phyloP scores from a whole-genome alignment of 2,888 invertebrate genomes.

The Margaritifera margaritifera region DNA sequence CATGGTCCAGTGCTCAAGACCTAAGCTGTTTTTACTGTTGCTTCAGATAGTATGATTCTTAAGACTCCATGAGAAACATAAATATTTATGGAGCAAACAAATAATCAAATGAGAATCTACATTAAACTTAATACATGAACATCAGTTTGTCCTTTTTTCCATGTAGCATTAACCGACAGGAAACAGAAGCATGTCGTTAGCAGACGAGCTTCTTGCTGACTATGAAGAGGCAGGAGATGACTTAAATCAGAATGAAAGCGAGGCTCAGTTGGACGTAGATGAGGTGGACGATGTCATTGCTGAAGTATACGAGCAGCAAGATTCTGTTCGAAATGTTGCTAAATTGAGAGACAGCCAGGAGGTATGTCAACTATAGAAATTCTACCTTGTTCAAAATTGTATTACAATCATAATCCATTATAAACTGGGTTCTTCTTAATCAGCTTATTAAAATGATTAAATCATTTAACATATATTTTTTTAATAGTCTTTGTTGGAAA shows the following conservation, averaged over 20 bases:
- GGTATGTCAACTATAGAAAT: slow-evolving; percentile 70
- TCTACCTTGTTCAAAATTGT: background rate
- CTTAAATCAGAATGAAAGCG: slow-evolving; percentile 52
- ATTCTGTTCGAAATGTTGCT: slow-evolving; percentile 89
- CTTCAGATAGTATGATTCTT: no score
- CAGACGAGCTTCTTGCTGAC: slow-evolving; percentile 97
- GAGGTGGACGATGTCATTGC: slow-evolving; percentile 74
- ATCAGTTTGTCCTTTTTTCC: no score
- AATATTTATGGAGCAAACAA: no score
- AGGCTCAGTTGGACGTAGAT: slow-evolving; percentile 80
- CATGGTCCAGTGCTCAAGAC: no score
- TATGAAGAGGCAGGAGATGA: slow-evolving; percentile 84
- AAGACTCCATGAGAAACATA: no score
- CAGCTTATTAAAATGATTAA: no score
- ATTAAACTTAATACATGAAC: no score
- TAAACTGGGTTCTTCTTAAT: background rate
- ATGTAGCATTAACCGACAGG: background rate
- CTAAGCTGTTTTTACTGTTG: no score
- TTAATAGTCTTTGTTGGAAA: no score
- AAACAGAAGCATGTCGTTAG: slow-evolving; percentile 87
- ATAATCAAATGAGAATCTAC: no score
- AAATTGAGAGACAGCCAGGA: slow-evolving; percentile 88
- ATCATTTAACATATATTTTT: no score
- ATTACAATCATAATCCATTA: background rate
- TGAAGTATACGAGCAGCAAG: slow-evolving; percentile 37